Evolutionary conservation across 2,797 vertebrate genomes (phyloP), one percentile per base, ranked within the genome.

Genomic region (Myioborus melanocephalus): DNA sequence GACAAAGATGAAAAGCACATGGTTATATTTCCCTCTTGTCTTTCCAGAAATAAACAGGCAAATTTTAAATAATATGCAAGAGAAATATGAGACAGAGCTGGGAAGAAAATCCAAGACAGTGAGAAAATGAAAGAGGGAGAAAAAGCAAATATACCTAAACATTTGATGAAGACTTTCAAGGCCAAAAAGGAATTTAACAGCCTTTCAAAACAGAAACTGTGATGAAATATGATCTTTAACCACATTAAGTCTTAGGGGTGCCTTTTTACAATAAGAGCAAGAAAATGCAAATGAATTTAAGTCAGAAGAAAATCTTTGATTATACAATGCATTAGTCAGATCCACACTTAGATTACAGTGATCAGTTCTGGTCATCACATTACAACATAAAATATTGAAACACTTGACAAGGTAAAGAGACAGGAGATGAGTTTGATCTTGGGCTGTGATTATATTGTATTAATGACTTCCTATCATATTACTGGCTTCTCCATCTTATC

Each of bases 371-470:
- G 97, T 96, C 97, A 97, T 97, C 95, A 96, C 80, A 95, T 97
- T 97, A 97, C 95, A 96, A 97, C 96, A 97, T 97, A 97, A 98
- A 97, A 98, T 98, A 97, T 96, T 98, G 97, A 98, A 98, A 96
- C 94, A 97, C 97, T 98, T 98, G 97, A 97, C 97, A 98, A 97
- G 96, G 97, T 95, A 98, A 98, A 98, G 97, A 98, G 96, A 97
- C 87, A 94, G 87, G 76, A 97, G 95, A 98, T 97, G 96, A 97
- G 97, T 94, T 98, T 98, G 98, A 98, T 98, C 97, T 97, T 97
- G 76, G 91, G 55, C 73, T 95, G 73, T 96, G 97, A 97, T 97
- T 98, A 95, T 96, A 97, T 97, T 97, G 96, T 96, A 93, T 97
- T 98, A 98, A 98, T 97, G 97, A 98, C 93, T 98, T 97, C 88